A percentile compares a stretch with the other conserved stretches of the same genome.
phyloP scores from a whole-genome alignment of 2,113 vertebrate genomes.

The Telmatochromis sp. region DNA sequence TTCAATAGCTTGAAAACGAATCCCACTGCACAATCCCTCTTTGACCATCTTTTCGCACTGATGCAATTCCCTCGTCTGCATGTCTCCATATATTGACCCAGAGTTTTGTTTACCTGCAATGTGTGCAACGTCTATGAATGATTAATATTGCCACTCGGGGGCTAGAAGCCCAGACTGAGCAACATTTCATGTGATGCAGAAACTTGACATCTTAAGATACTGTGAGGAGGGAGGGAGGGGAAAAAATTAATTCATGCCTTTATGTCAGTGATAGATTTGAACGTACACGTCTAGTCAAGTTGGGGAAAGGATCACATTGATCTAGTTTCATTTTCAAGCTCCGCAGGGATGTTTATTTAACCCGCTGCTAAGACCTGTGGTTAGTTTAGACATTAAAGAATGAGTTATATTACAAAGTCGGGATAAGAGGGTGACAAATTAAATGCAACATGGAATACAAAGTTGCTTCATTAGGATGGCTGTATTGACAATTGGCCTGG shows the following conservation, averaged over 20 bases:
- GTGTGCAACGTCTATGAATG: slow-evolving; percentile 25
- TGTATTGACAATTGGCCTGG: background rate
- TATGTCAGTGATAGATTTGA: background rate
- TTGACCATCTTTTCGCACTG: slow-evolving; percentile 7
- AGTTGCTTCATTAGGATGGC: background rate
- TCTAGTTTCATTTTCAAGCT: background rate
- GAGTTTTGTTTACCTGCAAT: slow-evolving; percentile 41
- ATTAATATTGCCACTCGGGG: background rate
- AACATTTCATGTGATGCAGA: background rate
- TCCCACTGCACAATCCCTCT: background rate
- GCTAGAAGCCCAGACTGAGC: background rate
- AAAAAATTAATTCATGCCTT: background rate
- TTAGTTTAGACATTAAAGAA: background rate
- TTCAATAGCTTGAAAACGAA: slow-evolving; percentile 27
- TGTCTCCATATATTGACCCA: slow-evolving; percentile 31
- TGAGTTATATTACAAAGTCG: background rate
- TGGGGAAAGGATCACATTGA: background rate
- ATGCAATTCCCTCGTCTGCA: background rate
- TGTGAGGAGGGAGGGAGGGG: background rate
- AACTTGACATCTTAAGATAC: background rate
- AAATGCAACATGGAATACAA: background rate
- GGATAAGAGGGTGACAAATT: background rate
- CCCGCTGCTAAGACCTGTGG: background rate
- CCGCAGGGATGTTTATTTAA: background rate
- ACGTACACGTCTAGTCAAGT: background rate